Evolutionary conservation across 2,888 invertebrate species (phyloP), one percentile per base, ranked within the genome.

Genomic region (Stictocephala bisonia): DNA sequence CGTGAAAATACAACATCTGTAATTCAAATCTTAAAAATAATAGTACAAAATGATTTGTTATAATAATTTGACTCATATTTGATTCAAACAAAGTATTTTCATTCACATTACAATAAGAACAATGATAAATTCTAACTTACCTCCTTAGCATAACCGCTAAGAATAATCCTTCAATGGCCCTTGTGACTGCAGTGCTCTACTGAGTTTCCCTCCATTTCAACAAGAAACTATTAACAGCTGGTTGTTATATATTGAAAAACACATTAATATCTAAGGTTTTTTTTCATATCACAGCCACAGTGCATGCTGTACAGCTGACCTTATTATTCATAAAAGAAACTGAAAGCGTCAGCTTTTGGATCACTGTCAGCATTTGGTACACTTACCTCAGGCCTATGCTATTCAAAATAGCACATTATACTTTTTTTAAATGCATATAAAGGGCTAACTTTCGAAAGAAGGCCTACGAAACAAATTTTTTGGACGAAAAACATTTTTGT

Each of bases 201-300:
- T 44, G n/a, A 15, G n/a, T 18, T 44, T 44, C 44, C 44, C 44
- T 44, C 44, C 44, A 13, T 44, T 44, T 44, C 18, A 18, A 44
- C n/a, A n/a, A 44, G 44, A 44, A 44, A 44, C 44, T 44, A 44
- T 44, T n/a, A 44, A 7, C 44, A 44, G 44, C 44, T 44, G 44
- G 18, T 18, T 7, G 44, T 15, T 18, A 15, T 15, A 15, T 15
- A 4, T 18, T 7, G 44, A 15, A 44, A 18, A 44, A 7, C n/a
- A 13, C n/a, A 44, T n/a, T 15, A 44, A 18, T 15, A 44, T 13
- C 44, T 18, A 44, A 44, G 4, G n/a, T 44, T 44, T 35, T 44
- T 44, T 44, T 44, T 15, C n/a, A 44, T 44, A 44, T 18, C 4
- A 44, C n/a, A 7, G 44, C 18, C 18, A 44, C 15, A 44, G 4